Conservation (phyloP, 1,140 invertebrate species). For the Pseudobourletiella spinata region DNA sequence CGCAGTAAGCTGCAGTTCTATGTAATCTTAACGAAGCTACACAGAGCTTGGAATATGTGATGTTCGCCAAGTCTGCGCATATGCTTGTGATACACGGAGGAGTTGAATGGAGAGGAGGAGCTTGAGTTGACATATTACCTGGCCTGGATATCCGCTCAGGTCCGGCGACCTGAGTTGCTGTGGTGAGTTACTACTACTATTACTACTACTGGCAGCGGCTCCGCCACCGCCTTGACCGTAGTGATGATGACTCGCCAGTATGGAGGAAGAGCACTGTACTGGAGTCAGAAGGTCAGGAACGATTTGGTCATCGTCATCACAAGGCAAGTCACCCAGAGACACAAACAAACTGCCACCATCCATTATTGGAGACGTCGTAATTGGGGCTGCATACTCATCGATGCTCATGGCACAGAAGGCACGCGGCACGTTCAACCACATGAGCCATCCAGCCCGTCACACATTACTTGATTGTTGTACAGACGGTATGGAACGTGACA, state of each 20-base stretch:
- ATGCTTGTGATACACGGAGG: too few species aligned
- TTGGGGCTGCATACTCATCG: constrained; percentile 22
- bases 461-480: too few species aligned
- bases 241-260: constrained; percentile 24
- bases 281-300: constrained; percentile 30
- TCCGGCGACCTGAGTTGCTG: not conserved
- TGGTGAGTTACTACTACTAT: too few species aligned
- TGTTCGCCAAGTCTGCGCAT: too few species aligned
- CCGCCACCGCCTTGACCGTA: constrained; percentile 16
- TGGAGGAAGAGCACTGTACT: constrained; percentile 14
- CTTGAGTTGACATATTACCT: not conserved
- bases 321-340: constrained; percentile 24
- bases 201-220: constrained; percentile 3
- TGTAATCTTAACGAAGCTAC: too few species aligned
- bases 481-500: too few species aligned
- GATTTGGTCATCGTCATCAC: constrained; percentile 26
- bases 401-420: constrained; percentile 26
- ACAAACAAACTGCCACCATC: constrained; percentile 28
- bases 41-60: too few species aligned
- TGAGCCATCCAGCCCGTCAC: not conserved
- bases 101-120: too few species aligned
- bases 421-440: constrained; percentile 2
- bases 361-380: constrained; percentile 15
- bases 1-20: too few species aligned
- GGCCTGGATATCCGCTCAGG: not conserved